Conservation (phyloP, 2,797 vertebrate species). For the Manis pentadactyla region DNA sequence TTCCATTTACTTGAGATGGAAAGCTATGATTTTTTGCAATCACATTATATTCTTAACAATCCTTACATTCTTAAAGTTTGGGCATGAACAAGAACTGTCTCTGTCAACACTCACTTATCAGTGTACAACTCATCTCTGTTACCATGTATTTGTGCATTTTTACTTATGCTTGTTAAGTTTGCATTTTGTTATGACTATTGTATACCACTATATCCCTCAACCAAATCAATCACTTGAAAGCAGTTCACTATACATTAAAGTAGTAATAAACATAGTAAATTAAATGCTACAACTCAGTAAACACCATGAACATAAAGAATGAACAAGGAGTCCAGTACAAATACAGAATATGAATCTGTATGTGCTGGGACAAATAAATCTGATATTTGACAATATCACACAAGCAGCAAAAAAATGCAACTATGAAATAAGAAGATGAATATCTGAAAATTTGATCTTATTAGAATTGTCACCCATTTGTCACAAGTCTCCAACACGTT, state of each 20-base stretch:
- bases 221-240: conserved; percentile 25
- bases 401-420: conserved; percentile 16
- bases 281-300: conserved; percentile 42
- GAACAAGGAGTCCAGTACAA: conserved; percentile 24
- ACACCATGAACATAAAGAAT: conserved; percentile 48
- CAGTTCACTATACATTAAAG: conserved; percentile 21
- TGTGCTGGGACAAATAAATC: conserved; percentile 11
- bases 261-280: conserved; percentile 28
- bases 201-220: background rate
- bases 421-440: conserved; percentile 34
- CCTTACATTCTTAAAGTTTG: conserved; percentile 20
- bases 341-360: conserved; percentile 43
- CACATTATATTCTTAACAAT: conserved; percentile 26
- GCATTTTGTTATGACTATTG: background rate
- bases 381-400: background rate
- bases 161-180: conserved; percentile 10
- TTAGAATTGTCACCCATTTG: conserved; percentile 14
- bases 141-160: conserved; percentile 26
- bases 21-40: conserved; percentile 48
- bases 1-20: conserved; percentile 30
- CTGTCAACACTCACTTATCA: background rate
- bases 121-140: background rate
- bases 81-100: background rate
- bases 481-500: background rate
- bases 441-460: conserved; percentile 49